A percentile compares a stretch with the other conserved stretches of the same genome.
Conservation (phyloP, 1,140 invertebrate species). For the Lepidostoma basale region DNA sequence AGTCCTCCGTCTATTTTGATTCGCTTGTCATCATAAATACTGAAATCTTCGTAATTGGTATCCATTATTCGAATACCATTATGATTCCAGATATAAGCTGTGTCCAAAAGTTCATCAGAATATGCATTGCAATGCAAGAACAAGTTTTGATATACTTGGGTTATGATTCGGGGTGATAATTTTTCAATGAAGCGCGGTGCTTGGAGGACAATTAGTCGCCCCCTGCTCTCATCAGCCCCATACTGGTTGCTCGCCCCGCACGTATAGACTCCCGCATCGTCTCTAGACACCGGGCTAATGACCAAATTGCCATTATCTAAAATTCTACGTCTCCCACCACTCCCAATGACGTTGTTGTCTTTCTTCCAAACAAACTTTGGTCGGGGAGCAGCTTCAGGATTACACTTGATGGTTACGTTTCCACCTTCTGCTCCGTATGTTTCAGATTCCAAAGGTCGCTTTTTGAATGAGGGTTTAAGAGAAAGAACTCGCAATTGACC, state of each 20-base stretch:
- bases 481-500: constrained; percentile 87
- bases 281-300: constrained; percentile 83
- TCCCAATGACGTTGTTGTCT: constrained; percentile 81
- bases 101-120: constrained; percentile 81
- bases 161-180: constrained; percentile 68
- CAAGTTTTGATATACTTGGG: constrained; percentile 72
- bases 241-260: constrained; percentile 87
- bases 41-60: constrained; percentile 53
- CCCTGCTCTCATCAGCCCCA: constrained; percentile 80
- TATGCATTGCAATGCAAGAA: constrained; percentile 80
- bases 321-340: constrained; percentile 79
- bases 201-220: constrained; percentile 82
- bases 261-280: constrained; percentile 88
- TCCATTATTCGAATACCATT: constrained; percentile 82
- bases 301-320: constrained; percentile 83
- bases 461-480: constrained; percentile 88
- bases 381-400: constrained; percentile 91
- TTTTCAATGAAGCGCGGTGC: constrained; percentile 74
- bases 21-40: constrained; percentile 52
- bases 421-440: constrained; percentile 89
- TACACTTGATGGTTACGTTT: constrained; percentile 90
- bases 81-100: constrained; percentile 89
- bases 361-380: constrained; percentile 92
- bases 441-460: constrained; percentile 84
- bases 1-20: constrained; percentile 71